Evolutionary conservation across 2,797 vertebrate species (phyloP), one percentile per base, ranked within the genome.

Genomic region (Mastacembelus armatus): DNA sequence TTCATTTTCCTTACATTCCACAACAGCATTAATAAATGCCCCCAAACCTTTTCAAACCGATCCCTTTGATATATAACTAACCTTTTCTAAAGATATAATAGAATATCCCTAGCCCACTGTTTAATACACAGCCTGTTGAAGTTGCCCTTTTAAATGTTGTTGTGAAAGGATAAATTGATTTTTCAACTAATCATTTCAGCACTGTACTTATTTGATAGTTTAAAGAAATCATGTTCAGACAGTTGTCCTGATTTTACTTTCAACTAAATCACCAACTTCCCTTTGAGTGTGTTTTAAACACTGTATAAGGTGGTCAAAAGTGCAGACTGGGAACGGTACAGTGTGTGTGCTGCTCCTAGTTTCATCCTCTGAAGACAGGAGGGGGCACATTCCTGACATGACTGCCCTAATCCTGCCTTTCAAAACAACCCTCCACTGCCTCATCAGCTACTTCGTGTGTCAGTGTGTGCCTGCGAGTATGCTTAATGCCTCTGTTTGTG

Each of bases 301-400:
- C 12, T 52, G 39, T 14, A 24, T n/a, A 10, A 10, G 27, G 27
- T 44, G 71, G 63, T 81, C 35, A 78, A 56, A 81, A 59, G 79
- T 71, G 51, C 59, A 73, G 27, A 45, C 8, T 43, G 16, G 44
- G 3, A 42, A 64, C 40, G 10, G 29, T 59, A 24, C 3, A 6
- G 32, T 6, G 24, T 11, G 14, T 42, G 56, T 50, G 22, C n/a
- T n/a, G n/a, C n/a, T n/a, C n/a, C n/a, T n/a, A n/a, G n/a, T n/a
- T n/a, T n/a, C n/a, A n/a, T n/a, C n/a, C 49, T 63, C 51, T 54
- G 43, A 51, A 36, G 29, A 26, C 56, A 43, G 64, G 27, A 62
- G 30, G 66, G 38, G 65, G 48, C 57, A 78, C 70, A 88, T 87
- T 89, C 74, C 71, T 81, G 22, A 45, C 71, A 74, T 77, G 63